Evolutionary conservation across 2,113 vertebrate species (phyloP).

Genomic region (Leiothrix lutea): DNA sequence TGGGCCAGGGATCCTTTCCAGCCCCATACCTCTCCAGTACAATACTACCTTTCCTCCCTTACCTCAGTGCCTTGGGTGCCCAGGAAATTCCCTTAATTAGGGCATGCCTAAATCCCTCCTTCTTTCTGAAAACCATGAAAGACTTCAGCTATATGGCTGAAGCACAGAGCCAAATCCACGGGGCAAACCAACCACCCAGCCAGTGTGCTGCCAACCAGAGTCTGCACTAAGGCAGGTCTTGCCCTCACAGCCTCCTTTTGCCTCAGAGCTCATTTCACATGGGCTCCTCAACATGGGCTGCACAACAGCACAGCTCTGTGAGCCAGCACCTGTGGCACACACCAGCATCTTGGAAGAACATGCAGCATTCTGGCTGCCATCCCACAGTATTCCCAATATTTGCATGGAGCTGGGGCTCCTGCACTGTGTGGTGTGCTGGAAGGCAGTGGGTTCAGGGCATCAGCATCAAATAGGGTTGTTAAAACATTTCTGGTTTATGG

Average conservation of each 20-base stretch:
- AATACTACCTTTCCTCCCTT: neutral
- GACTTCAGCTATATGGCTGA: neutral
- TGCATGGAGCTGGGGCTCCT: neutral
- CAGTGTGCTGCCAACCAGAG: neutral
- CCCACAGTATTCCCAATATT: neutral
- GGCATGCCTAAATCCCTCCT: neutral
- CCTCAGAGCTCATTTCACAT: neutral
- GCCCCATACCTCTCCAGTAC: neutral
- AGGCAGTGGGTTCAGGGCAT: neutral
- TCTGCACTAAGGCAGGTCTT: neutral
- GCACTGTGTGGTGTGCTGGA: neutral
- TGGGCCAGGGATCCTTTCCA: neutral
- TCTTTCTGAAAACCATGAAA: neutral
- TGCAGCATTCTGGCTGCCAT: accelerated
- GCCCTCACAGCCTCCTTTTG: neutral
- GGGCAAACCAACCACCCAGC: neutral
- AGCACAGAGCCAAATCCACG: neutral
- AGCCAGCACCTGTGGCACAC: accelerated
- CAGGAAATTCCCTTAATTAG: neutral
- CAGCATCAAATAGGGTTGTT: neutral
- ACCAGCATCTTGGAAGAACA: accelerated
- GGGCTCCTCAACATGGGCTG: neutral
- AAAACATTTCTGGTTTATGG: neutral
- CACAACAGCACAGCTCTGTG: neutral
- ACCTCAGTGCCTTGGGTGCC: neutral